phyloP scores from a whole-genome alignment of 2,113 vertebrate genomes.

The Pipra filicauda region DNA sequence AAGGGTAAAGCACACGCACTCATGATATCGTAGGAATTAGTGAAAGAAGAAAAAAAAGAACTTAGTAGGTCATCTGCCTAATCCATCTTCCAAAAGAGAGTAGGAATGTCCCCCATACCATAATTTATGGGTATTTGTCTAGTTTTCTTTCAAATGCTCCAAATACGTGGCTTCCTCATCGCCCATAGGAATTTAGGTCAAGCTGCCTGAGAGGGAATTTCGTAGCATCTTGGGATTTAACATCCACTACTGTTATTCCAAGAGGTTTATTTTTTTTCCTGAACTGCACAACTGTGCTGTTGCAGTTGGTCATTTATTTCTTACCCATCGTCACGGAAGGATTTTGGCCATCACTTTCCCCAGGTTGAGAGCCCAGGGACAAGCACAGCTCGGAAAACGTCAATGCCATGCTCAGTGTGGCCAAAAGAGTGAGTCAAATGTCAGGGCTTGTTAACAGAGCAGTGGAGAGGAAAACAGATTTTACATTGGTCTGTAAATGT shows the following conservation, averaged over 20 bases:
- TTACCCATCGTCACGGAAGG: background rate
- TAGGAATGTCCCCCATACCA: background rate
- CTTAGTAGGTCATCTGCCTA: conserved; percentile 60
- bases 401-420: background rate
- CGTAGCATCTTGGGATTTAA: background rate
- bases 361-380: background rate
- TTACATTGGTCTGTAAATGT: background rate
- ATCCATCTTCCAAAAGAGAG: conserved; percentile 37
- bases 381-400: background rate
- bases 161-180: conserved; percentile 27
- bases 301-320: background rate
- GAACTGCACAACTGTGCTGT: background rate
- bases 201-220: conserved; percentile 1
- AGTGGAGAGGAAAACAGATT: background rate
- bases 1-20: background rate
- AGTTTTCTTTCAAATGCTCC: conserved; percentile 32
- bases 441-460: background rate
- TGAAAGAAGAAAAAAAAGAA: background rate
- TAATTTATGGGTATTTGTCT: conserved; percentile 45
- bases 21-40: conserved; percentile 30
- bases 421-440: background rate
- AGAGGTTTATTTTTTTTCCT: background rate
- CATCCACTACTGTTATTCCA: background rate
- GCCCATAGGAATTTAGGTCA: conserved; percentile 57
- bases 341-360: background rate